These are phyloP conservation scores for Dipodomys spectabilis DNA, from an alignment of 2,113 vertebrate genomes.

Conservation along the genomic window DNA sequence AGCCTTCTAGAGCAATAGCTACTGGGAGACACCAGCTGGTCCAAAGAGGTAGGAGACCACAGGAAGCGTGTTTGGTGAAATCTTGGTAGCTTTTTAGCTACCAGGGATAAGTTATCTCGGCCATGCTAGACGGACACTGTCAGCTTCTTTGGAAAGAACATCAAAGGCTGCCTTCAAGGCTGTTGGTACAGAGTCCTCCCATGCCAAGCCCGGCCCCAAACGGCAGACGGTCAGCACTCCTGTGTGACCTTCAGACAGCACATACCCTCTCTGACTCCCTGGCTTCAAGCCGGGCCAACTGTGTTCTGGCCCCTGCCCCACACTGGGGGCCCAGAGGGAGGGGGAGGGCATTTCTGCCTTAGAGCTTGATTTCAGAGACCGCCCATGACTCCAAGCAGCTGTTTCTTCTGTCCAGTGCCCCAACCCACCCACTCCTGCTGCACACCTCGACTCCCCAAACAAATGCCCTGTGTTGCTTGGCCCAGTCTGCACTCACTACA, in stretches of 20 bases:
- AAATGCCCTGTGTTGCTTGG: constrained; percentile 40
- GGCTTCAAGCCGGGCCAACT: background rate
- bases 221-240: background rate
- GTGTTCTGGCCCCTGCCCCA: background rate
- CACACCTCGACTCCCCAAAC: background rate
- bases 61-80: accelerated
- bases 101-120: background rate
- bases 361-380: background rate
- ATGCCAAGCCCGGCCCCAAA: background rate
- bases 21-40: accelerated
- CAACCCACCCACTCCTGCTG: background rate
- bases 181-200: background rate
- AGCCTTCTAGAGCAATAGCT: accelerated
- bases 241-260: background rate
- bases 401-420: background rate
- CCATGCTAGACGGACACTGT: background rate
- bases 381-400: background rate
- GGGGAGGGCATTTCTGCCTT: background rate
- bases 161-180: background rate
- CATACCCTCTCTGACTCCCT: background rate
- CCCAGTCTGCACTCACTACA: background rate
- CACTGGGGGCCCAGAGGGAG: background rate
- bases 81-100: background rate
- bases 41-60: accelerated
- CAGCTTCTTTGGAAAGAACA: background rate